Conservation (phyloP, 2,797 vertebrate genomes). For the Brachymystax lenok region DNA sequence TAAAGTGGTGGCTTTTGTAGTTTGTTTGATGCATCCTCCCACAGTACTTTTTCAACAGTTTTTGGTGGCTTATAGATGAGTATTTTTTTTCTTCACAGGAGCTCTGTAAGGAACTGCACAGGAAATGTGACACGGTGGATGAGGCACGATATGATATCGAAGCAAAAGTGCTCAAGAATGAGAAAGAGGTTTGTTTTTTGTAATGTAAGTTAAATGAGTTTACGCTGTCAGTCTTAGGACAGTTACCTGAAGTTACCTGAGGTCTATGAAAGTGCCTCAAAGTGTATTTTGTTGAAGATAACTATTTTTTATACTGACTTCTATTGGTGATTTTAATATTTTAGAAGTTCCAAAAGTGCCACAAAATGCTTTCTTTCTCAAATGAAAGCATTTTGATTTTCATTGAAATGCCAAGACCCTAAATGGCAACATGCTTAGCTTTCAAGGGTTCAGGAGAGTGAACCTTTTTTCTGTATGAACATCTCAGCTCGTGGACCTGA, state of each 20-base stretch:
- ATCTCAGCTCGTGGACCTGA: slow-evolving; percentile 57
- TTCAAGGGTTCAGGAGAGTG: not conserved
- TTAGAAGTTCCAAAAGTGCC: not conserved
- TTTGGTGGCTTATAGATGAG: slow-evolving; percentile 19
- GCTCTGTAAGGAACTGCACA: slow-evolving; percentile 69
- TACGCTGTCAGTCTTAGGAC: not conserved
- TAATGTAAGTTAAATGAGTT: slow-evolving; percentile 68
- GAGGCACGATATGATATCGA: slow-evolving; percentile 66
- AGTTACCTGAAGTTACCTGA: slow-evolving; percentile 6
- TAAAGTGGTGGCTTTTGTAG: slow-evolving; percentile 50
- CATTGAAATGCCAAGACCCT: not conserved
- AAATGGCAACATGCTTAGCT: not conserved
- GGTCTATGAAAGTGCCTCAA: slow-evolving; percentile 23
- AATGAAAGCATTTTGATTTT: not conserved
- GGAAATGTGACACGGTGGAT: slow-evolving; percentile 68
- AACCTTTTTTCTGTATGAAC: not conserved
- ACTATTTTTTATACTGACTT: not conserved
- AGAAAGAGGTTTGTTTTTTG: slow-evolving; percentile 67
- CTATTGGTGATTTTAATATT: not conserved
- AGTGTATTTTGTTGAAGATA: slow-evolving; percentile 22
- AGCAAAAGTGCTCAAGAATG: slow-evolving; percentile 70
- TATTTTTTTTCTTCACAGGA: slow-evolving; percentile 54
- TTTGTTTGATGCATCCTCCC: slow-evolving; percentile 51
- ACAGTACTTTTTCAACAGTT: not conserved
- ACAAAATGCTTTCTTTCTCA: not conserved